phyloP scores from a whole-genome alignment of 2,888 invertebrate genomes.

The Pelosia muscerda region DNA sequence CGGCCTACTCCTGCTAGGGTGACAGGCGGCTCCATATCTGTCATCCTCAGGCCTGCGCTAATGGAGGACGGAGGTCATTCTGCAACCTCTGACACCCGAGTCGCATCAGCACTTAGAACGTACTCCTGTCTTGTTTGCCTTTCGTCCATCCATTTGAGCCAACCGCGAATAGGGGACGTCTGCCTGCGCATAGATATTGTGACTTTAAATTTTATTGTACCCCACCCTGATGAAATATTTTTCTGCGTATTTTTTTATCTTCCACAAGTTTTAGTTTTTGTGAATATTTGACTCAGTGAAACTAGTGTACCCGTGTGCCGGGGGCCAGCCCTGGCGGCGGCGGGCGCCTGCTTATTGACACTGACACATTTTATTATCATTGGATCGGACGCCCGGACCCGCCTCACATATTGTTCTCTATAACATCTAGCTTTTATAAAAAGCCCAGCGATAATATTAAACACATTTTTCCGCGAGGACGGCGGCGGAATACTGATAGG shows the following conservation, averaged over 20 bases:
- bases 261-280: neutral
- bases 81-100: no score
- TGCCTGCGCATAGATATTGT: neutral
- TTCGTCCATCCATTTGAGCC: neutral
- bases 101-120: no score
- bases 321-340: conserved; percentile 23
- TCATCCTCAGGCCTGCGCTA: no score
- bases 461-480: conserved; percentile 41
- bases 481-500: conserved; percentile 45
- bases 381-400: conserved; percentile 36
- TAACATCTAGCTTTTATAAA: conserved; percentile 51
- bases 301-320: neutral
- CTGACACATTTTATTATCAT: conserved; percentile 63
- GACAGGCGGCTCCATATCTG: no score
- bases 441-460: conserved; percentile 48
- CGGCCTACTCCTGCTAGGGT: no score
- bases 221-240: no score
- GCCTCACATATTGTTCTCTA: conserved; percentile 41
- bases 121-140: no score
- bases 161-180: neutral
- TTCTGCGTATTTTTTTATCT: neutral
- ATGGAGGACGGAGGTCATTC: no score
- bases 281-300: neutral
- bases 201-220: no score
- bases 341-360: conserved; percentile 52